Evolutionary conservation across 2,797 vertebrate species (phyloP).

Genomic region (Liasis olivaceus): DNA sequence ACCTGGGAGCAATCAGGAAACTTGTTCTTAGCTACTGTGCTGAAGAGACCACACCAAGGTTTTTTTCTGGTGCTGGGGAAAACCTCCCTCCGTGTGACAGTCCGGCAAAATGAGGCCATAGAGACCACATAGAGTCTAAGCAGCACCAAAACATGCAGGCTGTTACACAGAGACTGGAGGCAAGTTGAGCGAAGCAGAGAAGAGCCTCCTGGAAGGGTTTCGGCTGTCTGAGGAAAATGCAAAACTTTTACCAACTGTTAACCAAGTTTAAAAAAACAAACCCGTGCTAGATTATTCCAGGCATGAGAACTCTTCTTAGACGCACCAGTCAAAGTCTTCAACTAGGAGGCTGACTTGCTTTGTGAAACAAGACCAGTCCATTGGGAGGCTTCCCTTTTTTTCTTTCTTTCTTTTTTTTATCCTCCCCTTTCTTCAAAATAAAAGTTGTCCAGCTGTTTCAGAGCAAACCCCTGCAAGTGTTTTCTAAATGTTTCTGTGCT

Average conservation of each 20-base stretch:
- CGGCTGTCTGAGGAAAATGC: constrained; percentile 65
- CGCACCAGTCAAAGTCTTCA: constrained; percentile 74
- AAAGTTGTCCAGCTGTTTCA: constrained; percentile 80
- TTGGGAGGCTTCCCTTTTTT: constrained; percentile 70
- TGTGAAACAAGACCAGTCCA: constrained; percentile 53
- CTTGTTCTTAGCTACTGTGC: constrained; percentile 78
- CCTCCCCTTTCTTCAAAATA: constrained; percentile 79
- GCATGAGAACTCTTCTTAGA: constrained; percentile 72
- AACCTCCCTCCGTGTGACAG: constrained; percentile 78
- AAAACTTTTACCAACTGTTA: constrained; percentile 68
- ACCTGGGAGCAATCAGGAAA: constrained; percentile 67
- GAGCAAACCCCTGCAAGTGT: constrained; percentile 66
- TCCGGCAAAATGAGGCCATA: constrained; percentile 82
- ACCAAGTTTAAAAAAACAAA: constrained; percentile 64
- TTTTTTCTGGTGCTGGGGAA: constrained; percentile 77
- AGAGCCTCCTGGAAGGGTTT: constrained; percentile 62
- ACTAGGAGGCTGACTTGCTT: constrained; percentile 71
- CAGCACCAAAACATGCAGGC: constrained; percentile 72
- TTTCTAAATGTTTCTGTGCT: constrained; percentile 75
- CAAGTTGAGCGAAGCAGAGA: constrained; percentile 59
- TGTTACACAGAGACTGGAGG: constrained; percentile 68
- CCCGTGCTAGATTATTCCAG: constrained; percentile 70
- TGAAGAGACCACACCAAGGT: constrained; percentile 67
- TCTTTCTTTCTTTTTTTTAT: constrained; percentile 28
- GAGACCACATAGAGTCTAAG: constrained; percentile 79